Base-by-base conservation (phyloP, 2,797 vertebrate species). In the Ctenopoma kingsleyae region DNA sequence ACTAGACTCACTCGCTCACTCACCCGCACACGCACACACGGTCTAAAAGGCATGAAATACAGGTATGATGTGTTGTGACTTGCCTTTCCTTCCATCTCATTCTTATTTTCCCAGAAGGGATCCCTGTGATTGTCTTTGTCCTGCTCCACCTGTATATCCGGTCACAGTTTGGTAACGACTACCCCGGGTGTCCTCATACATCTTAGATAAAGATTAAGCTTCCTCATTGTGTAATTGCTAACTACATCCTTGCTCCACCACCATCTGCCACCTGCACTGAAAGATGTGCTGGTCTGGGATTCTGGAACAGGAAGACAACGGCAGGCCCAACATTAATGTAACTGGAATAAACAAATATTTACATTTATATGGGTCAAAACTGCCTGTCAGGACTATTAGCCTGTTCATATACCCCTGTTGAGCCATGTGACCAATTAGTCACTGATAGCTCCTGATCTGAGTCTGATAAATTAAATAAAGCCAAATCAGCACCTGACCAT, bases 1-100 rank as follows among this genome's bases (percentile, higher is more conserved):
- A 32, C 1, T 32, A 8, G 8, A 8, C 30, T 32, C 30, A 32
- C 30, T 8, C 8, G 7, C 10, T 2, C 2, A 32, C 30, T 32
- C 30, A 32, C 30, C 0, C 8, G 7, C 35, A 8, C 41, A 35
- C 20, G 43, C 55, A 55, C 36, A 49, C 52, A n/a, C 4, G 16
- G n/a, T 32, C 43, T 3, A 5, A 44, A 6, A 76, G 76, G 80
- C 76, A 84, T 78, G 1, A 70, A 65, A 43, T 20, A 32, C 40
- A 69, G 7, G 48, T 56, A 38, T 36, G 49, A 69, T 68, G 52
- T 75, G 89, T 59, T 58, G 11, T 11, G 59, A 86, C 91, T 86
- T 84, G 91, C 71, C 74, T 52, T 61, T 75, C 35, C 74, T 79
- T 78, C 44, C 40, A 16, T 56, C 17, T 74, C 12, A 15, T 65